Evolutionary conservation across 92 coral and sea anemone genomes (phyloP).

Genomic region (Anthopleura xanthogrammica): DNA sequence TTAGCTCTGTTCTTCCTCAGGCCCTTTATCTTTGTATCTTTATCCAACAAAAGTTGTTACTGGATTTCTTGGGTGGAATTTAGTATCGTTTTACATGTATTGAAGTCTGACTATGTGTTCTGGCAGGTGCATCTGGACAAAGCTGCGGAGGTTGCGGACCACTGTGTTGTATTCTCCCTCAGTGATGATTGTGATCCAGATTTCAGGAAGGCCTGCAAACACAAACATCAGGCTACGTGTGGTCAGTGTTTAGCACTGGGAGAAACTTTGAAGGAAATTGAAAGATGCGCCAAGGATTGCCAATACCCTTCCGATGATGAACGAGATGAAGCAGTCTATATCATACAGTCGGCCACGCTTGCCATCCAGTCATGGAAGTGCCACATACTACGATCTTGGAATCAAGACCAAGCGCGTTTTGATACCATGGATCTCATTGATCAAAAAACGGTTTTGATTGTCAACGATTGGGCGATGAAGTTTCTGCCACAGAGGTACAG

Average conservation of each 20-base stretch:
- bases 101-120: background rate
- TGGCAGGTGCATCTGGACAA: conserved; percentile 25
- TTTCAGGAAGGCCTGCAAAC: conserved; percentile 16
- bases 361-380: conserved; percentile 47
- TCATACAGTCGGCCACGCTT: conserved; percentile 17
- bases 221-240: conserved; percentile 32
- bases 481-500: conserved; percentile 48
- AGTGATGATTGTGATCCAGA: conserved; percentile 28
- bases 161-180: conserved; percentile 36
- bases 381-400: conserved; percentile 27
- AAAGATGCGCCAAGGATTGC: background rate
- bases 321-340: conserved; percentile 40
- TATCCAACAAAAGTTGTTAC: too few relatives aligned
- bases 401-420: conserved; percentile 43
- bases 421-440: conserved; percentile 29
- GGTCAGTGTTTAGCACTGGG: conserved; percentile 22
- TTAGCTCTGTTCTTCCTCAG: too few relatives aligned
- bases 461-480: conserved; percentile 60
- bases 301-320: conserved; percentile 32
- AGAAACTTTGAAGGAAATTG: conserved; percentile 12
- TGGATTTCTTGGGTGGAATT: too few relatives aligned
- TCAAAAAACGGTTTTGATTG: conserved; percentile 25
- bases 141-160: conserved; percentile 27
- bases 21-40: too few relatives aligned
- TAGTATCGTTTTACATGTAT: too few relatives aligned